A percentile compares a stretch with the other conserved stretches of the same genome.
Conservation (phyloP, 2,797 vertebrate genomes). For the Sibirionetta formosa region DNA sequence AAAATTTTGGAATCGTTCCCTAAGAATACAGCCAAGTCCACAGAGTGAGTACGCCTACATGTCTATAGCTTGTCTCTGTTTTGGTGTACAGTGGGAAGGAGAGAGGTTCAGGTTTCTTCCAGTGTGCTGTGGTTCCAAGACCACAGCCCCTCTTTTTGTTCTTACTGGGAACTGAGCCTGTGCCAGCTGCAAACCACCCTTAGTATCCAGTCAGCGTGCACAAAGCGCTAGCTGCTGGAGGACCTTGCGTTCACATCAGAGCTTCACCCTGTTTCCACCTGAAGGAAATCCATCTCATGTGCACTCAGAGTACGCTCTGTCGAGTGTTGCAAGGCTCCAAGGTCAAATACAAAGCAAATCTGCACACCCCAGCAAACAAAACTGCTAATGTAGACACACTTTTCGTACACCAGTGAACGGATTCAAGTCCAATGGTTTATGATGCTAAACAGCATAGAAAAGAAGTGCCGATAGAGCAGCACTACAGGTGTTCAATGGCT, state of each 20-base stretch:
- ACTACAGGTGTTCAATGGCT: not conserved
- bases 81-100: not conserved
- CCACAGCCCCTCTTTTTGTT: not conserved
- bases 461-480: not conserved
- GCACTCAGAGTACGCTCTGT: not conserved
- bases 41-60: accelerated
- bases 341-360: not conserved
- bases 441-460: not conserved
- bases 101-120: not conserved
- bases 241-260: accelerated
- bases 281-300: not conserved
- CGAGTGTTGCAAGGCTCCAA: not conserved
- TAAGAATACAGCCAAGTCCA: not conserved
- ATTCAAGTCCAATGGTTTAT: not conserved
- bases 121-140: accelerated
- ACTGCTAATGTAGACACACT: not conserved
- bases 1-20: not conserved
- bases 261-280: not conserved
- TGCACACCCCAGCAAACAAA: not conserved
- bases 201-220: not conserved
- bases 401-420: not conserved
- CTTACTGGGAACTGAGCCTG: not conserved
- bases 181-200: accelerated
- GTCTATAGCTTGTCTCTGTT: accelerated
- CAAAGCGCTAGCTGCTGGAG: not conserved